These are phyloP conservation scores for Chironomus striatipennis DNA, from an alignment of 1,140 invertebrate genomes.

Conservation along the genomic window DNA sequence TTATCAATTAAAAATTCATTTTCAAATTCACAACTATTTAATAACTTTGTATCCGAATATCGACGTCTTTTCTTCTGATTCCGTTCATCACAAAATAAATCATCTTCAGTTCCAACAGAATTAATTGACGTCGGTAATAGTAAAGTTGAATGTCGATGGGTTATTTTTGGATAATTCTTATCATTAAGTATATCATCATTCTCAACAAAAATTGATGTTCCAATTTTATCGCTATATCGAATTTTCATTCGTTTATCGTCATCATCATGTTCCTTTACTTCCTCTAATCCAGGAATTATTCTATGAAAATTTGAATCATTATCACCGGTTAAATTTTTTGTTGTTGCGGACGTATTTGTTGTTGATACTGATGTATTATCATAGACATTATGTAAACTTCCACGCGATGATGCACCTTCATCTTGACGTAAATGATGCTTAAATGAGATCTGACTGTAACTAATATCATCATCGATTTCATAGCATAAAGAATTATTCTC, in stretches of 20 bases:
- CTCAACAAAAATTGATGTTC: slow-evolving; percentile 39
- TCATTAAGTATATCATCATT: slow-evolving; percentile 40
- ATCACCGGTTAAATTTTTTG: slow-evolving; percentile 29
- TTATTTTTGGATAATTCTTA: slow-evolving; percentile 34
- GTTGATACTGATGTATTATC: slow-evolving; percentile 30
- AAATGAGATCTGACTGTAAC: slow-evolving; percentile 40
- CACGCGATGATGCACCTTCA: slow-evolving; percentile 39
- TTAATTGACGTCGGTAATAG: slow-evolving; percentile 31
- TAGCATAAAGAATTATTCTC: slow-evolving; percentile 46
- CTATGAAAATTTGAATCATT: slow-evolving; percentile 37
- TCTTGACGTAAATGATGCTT: slow-evolving; percentile 39
- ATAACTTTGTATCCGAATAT: slow-evolving; percentile 43
- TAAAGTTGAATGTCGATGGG: slow-evolving; percentile 35
- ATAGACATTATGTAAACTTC: slow-evolving; percentile 39
- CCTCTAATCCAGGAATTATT: slow-evolving; percentile 33
- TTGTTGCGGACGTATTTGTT: slow-evolving; percentile 17
- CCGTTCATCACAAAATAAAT: slow-evolving; percentile 26
- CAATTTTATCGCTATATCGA: slow-evolving; percentile 36
- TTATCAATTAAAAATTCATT: slow-evolving; percentile 23
- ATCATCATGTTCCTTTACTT: slow-evolving; percentile 35
- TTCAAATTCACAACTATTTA: slow-evolving; percentile 28
- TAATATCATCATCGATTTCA: slow-evolving; percentile 38
- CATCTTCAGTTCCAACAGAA: neutral
- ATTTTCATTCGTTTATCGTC: slow-evolving; percentile 37
- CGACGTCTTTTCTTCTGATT: slow-evolving; percentile 35